Percentiles rank a stretch among this genome's conserved stretches.
Conservation (phyloP, 2,797 vertebrate genomes). For the Manis javanica region DNA sequence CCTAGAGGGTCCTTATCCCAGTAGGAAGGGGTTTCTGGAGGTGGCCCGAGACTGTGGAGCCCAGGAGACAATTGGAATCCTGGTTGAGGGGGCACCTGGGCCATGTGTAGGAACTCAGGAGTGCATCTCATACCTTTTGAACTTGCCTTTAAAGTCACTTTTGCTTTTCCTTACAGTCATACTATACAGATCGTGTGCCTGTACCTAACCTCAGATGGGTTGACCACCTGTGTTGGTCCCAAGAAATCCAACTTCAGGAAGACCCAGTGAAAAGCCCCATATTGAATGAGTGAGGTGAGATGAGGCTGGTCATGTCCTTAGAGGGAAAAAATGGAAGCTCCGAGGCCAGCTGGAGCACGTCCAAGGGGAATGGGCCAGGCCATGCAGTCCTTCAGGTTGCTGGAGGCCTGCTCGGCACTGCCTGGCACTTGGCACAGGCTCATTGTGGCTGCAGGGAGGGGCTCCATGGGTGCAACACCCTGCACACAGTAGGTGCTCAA, state of each 20-base stretch:
- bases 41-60: background rate
- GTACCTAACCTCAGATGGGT: background rate
- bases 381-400: background rate
- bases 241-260: background rate
- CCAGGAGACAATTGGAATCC: background rate
- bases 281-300: background rate
- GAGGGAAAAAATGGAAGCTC: background rate
- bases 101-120: too few species aligned
- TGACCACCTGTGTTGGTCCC: background rate
- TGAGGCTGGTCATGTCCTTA: background rate
- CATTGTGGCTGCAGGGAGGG: background rate
- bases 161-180: background rate
- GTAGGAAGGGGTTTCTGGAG: background rate
- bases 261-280: fast-evolving
- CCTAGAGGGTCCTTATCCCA: background rate
- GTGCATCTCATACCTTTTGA: background rate
- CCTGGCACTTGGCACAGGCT: background rate
- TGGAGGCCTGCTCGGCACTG: fast-evolving
- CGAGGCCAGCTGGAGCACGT: background rate
- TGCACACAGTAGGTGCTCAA: background rate
- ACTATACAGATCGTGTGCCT: background rate
- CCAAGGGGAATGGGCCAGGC: background rate
- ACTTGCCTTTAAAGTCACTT: background rate
- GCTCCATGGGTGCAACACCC: background rate
- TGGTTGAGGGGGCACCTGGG: background rate